Percentiles rank a stretch among this genome's conserved stretches.
These are phyloP conservation scores for Potamarius usumacintae DNA, from an alignment of 2,113 vertebrate genomes.

Conservation along the genomic window DNA sequence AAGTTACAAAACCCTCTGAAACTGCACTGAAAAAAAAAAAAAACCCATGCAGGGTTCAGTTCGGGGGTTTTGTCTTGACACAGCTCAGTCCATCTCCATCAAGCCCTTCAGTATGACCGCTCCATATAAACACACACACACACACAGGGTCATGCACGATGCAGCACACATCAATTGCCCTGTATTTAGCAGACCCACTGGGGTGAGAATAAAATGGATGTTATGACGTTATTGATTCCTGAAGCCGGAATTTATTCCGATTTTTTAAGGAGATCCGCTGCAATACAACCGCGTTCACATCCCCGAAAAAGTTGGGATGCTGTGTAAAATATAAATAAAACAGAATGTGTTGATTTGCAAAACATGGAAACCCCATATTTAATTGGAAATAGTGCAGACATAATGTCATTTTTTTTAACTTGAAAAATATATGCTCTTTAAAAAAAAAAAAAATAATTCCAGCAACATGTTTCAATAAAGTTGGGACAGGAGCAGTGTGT, in stretches of 20 bases:
- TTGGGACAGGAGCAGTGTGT: no score
- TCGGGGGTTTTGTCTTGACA: background rate
- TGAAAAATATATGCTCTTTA: no score
- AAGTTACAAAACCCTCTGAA: background rate
- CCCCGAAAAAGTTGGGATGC: no score
- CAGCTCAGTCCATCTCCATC: background rate
- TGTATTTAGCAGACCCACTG: background rate
- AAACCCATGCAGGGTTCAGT: background rate
- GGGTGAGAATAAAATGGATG: background rate
- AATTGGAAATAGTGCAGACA: no score
- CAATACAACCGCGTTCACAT: no score
- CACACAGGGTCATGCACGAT: background rate
- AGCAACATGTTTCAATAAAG: no score
- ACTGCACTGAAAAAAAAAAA: background rate
- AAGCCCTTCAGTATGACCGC: background rate
- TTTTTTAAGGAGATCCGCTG: background rate
- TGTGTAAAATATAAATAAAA: no score
- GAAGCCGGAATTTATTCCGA: background rate
- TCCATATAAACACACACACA: background rate
- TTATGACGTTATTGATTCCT: background rate
- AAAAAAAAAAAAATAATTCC: no score
- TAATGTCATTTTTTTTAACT: no score
- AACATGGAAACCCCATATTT: no score
- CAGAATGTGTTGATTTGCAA: no score
- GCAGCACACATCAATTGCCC: background rate